Evolutionary conservation across 1,140 invertebrate genomes (phyloP), one percentile per base, ranked within the genome.

Genomic region (Cydia fagiglandana): DNA sequence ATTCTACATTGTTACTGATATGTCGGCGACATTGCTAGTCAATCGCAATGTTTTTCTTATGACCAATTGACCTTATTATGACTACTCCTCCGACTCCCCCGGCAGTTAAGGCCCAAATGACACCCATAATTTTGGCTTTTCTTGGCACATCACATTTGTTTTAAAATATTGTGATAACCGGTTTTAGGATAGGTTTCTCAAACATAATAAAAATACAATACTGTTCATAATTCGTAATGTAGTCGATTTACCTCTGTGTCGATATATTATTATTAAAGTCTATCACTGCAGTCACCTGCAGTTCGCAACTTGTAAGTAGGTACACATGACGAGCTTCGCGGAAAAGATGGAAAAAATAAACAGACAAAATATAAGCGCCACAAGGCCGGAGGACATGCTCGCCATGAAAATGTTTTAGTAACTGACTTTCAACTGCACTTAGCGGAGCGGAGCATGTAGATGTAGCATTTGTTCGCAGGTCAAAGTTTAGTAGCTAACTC

Each of bases 331-430:
- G 81, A 78, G 77, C 78, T 86, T 90, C 89, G 85, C 86, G 86
- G 87, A 90, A 89, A 90, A 89, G 30, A 84, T 77, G 78, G 78
- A 80, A 86, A 86, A 88, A 88, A 88, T 82, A 66, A 84, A 79
- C 79, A 83, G 83, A 83, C 79, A 76, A 86, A 86, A 84, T 88
- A 89, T 88, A 86, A 85, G 87, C 82, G 84, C 84, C 84, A 77
- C 88, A 90, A 91, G 89, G 89, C 87, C 84, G 82, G 78, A 79
- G 81, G 79, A 90, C 84, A 78, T 84, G 89, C 80, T 91, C 80
- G 83, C 89, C 88, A 80, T 91, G 89, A 89, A 78, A 83, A 73
- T 61, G 73, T 73, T 78, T 77, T 78, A 81, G 79, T 79, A 81
- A 80, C 79, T 78, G 78, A 86, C 88, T 91, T 91, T 91, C 89